Evolutionary conservation across 2,113 vertebrate genomes (phyloP).

Genomic region (Callospermophilus lateralis): DNA sequence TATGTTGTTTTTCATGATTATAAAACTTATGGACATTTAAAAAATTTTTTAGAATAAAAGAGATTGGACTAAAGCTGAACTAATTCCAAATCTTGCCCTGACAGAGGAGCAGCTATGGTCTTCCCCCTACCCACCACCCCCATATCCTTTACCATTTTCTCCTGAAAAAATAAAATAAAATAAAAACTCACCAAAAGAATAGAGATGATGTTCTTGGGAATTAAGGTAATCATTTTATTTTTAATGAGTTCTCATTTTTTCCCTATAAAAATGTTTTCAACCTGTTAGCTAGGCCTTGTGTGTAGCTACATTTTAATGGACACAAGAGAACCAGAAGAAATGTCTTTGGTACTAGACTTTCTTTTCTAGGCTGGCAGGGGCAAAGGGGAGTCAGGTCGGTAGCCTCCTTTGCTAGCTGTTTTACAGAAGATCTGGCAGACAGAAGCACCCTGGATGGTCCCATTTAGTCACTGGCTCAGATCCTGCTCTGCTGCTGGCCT

Average conservation of each 20-base stretch:
- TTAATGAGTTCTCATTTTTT: neutral
- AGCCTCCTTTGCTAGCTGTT: conserved; percentile 77
- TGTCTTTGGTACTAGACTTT: neutral
- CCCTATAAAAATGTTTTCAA: neutral
- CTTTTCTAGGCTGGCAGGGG: neutral
- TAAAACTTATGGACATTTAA: conserved; percentile 17
- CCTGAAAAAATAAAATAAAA: neutral
- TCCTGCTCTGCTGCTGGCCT: conserved; percentile 41
- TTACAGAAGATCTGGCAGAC: conserved; percentile 78
- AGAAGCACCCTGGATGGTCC: conserved; percentile 48
- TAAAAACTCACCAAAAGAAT: neutral
- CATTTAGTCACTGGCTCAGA: conserved; percentile 83
- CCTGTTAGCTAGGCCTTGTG: neutral
- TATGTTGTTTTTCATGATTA: neutral
- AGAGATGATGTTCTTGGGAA: neutral
- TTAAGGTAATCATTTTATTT: neutral
- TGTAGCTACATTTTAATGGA: neutral
- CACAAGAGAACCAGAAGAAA: conserved; percentile 39
- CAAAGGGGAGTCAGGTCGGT: conserved; percentile 69
- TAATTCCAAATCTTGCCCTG: neutral
- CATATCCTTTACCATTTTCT: conserved; percentile 44
- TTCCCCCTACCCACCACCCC: neutral
- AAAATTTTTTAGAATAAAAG: neutral
- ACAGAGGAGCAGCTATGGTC: neutral
- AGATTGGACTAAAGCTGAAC: conserved; percentile 9